Percentiles rank a stretch among this genome's conserved stretches.
phyloP scores from a whole-genome alignment of 2,888 invertebrate species.

The Acronicta psi region DNA sequence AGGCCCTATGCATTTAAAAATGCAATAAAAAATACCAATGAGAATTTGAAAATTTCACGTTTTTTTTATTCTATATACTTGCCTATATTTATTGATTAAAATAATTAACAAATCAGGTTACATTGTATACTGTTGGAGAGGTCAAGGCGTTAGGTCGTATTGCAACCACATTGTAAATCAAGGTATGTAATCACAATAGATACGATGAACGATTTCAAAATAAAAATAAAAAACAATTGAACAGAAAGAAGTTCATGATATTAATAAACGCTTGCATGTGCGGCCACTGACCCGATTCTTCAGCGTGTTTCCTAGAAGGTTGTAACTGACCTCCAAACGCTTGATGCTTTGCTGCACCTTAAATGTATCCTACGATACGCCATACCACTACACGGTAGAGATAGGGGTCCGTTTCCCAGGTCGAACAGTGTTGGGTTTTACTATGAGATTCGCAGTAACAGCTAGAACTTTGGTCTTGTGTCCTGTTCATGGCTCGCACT shows the following conservation, averaged over 20 bases:
- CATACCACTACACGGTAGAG: too few species aligned
- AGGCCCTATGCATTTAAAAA: too few species aligned
- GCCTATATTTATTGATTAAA: not conserved
- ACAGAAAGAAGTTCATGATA: slow-evolving; percentile 5
- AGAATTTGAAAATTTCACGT: too few species aligned
- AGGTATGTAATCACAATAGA: slow-evolving; percentile 36
- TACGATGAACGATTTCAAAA: slow-evolving; percentile 44
- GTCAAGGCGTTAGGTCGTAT: slow-evolving; percentile 45
- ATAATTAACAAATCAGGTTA: slow-evolving; percentile 12
- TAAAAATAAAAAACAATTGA: slow-evolving; percentile 6
- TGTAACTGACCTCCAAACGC: not conserved
- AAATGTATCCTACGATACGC: too few species aligned
- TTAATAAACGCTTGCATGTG: not conserved
- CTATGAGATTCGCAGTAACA: too few species aligned
- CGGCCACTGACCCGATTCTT: not conserved
- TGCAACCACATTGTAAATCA: slow-evolving; percentile 29
- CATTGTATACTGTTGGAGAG: slow-evolving; percentile 19
- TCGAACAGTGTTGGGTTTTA: too few species aligned
- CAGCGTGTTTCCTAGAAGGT: not conserved
- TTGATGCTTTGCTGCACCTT: too few species aligned
- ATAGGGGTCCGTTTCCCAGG: too few species aligned
- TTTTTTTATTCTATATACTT: not conserved
- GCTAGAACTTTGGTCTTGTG: too few species aligned
- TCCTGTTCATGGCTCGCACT: too few species aligned
- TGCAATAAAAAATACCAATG: too few species aligned